Evolutionary conservation across 2,888 invertebrate genomes (phyloP), one percentile per base, ranked within the genome.

Genomic region (Coenonympha arcania): DNA sequence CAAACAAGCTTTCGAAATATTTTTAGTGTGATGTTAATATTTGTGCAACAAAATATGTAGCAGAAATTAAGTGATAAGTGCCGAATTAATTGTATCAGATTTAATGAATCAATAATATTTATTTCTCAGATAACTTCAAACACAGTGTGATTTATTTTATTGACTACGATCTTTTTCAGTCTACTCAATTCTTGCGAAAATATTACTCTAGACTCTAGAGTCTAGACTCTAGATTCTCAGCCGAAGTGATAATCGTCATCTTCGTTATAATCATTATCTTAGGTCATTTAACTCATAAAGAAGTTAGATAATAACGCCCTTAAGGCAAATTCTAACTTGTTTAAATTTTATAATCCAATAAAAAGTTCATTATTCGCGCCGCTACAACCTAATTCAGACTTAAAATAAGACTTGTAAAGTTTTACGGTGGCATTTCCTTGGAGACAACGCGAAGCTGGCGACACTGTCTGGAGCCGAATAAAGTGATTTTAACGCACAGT

Each of bases 391-490:
- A 63, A 61, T 62, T 60, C 59, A 56, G 57, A 44, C 52, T 56
- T 62, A 57, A 59, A 61, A 64, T 57, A 62, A 62, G 57, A 57
- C 58, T 50, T 58, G 58, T 57, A 56, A 59, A 55, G 56, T 60
- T 60, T 52, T 57, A 56, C 55, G 58, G 47, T 52, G 56, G 60
- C 54, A 64, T 64, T 60, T 62, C 65, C 63, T 60, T 56, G 55
- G 64, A 63, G 63, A 61, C 46, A 48, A 47, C 54, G 50, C 57
- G 54, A 58, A 58, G 56, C 59, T 62, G 65, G 63, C 63, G 57
- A 52, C 62, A 52, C 48, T 52, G 60, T 62, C 62, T 63, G 57
- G 52, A 56, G 50, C 55, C 56, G 49, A 58, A 62, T 61, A 65
- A 63, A 60, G 54, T 52, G 58, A 63, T 62, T 57, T 60, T 57